phyloP scores from a whole-genome alignment of 2,888 invertebrate genomes.

The Caenorhabditis drosophilae region DNA sequence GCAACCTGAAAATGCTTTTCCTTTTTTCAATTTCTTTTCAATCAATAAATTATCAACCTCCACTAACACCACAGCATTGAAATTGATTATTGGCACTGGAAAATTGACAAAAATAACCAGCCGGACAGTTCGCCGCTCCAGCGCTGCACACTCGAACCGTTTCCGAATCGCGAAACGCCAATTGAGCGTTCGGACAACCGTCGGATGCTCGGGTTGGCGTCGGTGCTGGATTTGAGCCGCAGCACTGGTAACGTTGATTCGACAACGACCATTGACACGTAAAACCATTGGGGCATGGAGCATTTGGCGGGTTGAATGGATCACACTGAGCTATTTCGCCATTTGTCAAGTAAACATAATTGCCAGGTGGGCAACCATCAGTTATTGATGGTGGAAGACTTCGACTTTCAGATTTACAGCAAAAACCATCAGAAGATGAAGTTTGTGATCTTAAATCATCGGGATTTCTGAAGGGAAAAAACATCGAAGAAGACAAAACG shows the following conservation, averaged over 20 bases:
- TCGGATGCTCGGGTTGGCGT: conserved; percentile 35
- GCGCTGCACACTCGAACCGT: conserved; percentile 52
- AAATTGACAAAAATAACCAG: conserved; percentile 59
- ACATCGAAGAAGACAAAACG: neutral
- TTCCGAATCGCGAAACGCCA: conserved; percentile 48
- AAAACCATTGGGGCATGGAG: conserved; percentile 57
- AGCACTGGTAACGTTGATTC: conserved; percentile 51
- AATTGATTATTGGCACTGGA: conserved; percentile 48
- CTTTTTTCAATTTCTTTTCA: no score
- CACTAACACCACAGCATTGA: conserved; percentile 57
- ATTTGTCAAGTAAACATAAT: conserved; percentile 40
- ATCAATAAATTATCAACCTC: no score
- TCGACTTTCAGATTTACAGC: conserved; percentile 39
- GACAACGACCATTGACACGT: conserved; percentile 53
- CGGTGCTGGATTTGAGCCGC: conserved; percentile 48
- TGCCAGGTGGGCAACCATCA: conserved; percentile 51
- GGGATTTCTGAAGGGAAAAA: neutral
- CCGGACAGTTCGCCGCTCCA: conserved; percentile 51
- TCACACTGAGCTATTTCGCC: conserved; percentile 50
- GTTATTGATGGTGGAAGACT: conserved; percentile 35
- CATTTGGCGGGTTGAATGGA: conserved; percentile 65
- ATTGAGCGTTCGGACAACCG: conserved; percentile 54
- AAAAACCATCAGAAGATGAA: conserved; percentile 48
- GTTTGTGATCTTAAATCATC: conserved; percentile 15
- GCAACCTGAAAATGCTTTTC: no score